Evolutionary conservation across 2,888 invertebrate species (phyloP), one percentile per base, ranked within the genome.

Genomic region (Matsumyia berberina): DNA sequence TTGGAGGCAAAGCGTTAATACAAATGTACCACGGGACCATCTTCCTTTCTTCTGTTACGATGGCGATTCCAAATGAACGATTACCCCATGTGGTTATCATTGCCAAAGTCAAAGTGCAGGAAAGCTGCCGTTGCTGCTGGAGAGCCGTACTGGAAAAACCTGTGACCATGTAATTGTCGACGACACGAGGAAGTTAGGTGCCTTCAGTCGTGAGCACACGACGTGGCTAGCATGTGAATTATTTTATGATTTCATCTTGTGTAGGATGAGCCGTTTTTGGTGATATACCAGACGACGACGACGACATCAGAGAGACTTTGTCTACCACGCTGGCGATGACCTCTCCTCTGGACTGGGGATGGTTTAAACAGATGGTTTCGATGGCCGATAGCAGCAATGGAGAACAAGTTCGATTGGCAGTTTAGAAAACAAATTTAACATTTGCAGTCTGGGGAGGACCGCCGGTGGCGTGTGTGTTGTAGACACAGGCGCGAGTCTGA

Each of bases 31-130:
- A 55, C 76, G 73, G 44, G 37, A 73, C 67, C 83, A 79, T 79
- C 83, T 83, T 83, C 83, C 60, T 51, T 78, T 58, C 33, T 37
- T 57, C n/a, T n/a, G n/a, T 24, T 49, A 33, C 15, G 60, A 62
- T 17, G 37, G 15, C 33, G 53, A 64, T 76, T 60, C 35, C 51
- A 53, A 66, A 66, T 72, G 78, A 78, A 35, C 70, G 78, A 78
- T 78, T 78, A 76, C 57, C 82, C 44, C 57, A 33, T 12, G 49
- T 42, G 74, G 69, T 66, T 76, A 62, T 49, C 83, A 73, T 73
- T 78, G 83, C 62, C 83, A 83, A 83, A 83, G 79, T 83, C 83
- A 73, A 79, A 79, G 83, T 73, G 73, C 83, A 83, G 17, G 31
- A 73, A 83, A 72, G 44, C 67, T 60, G 60, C 39, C 53, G 69